Evolutionary conservation across 2,113 vertebrate species (phyloP).

Genomic region (Platichthys stellatus): DNA sequence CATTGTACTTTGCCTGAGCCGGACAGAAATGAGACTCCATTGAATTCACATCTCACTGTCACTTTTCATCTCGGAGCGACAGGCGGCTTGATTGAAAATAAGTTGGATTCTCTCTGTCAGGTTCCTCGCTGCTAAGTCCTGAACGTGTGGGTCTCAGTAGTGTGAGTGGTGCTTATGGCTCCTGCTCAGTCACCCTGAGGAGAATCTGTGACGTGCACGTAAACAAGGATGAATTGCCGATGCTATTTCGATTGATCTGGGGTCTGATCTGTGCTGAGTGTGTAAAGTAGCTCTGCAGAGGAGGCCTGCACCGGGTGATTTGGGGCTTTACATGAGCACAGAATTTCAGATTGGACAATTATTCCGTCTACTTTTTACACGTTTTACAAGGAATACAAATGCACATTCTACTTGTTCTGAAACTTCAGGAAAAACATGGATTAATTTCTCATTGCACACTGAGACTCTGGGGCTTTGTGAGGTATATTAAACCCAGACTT

Average conservation of each 20-base stretch:
- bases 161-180: not conserved
- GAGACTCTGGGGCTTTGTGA: not conserved
- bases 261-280: not conserved
- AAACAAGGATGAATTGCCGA: slow-evolving; percentile 45
- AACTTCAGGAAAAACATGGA: not conserved
- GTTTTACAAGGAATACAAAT: not conserved
- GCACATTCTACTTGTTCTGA: not conserved
- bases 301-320: not conserved
- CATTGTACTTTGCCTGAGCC: slow-evolving; percentile 49
- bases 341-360: too few species aligned
- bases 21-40: slow-evolving; percentile 33
- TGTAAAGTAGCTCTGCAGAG: slow-evolving; percentile 18
- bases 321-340: too few species aligned
- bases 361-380: too few species aligned
- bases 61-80: slow-evolving; percentile 53
- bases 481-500: not conserved
- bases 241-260: slow-evolving; percentile 6
- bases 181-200: not conserved
- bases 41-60: slow-evolving; percentile 55
- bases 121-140: not conserved
- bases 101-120: slow-evolving; percentile 51
- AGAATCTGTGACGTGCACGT: not conserved
- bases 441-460: not conserved
- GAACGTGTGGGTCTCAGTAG: slow-evolving; percentile 21
- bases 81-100: slow-evolving; percentile 45